Percentiles rank a stretch among this genome's conserved stretches.
Conservation (phyloP, 2,888 invertebrate species). For the Sesamia inferens region DNA sequence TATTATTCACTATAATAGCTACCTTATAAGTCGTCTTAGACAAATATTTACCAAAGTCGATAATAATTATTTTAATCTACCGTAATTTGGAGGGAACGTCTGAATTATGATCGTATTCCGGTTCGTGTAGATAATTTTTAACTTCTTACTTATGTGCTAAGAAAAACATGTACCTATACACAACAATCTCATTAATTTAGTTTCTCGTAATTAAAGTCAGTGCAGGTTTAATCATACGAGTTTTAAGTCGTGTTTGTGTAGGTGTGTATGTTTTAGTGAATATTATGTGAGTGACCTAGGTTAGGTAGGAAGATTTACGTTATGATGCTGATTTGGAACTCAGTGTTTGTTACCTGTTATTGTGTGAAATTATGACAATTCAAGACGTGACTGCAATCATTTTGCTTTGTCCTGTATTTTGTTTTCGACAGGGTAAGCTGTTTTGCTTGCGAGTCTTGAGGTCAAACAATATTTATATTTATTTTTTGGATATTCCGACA, state of each 20-base stretch:
- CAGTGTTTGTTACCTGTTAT: background rate
- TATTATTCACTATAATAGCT: background rate
- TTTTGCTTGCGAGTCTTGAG: background rate
- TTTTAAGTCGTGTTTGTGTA: background rate
- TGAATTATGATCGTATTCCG: conserved; percentile 12
- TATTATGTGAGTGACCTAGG: background rate
- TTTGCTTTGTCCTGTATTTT: conserved; percentile 28
- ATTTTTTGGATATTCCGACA: background rate
- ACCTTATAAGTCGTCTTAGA: conserved; percentile 4
- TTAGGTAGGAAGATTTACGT: background rate
- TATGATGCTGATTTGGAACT: background rate
- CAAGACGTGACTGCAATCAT: conserved; percentile 21
- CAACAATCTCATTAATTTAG: conserved; percentile 10
- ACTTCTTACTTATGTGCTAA: background rate
- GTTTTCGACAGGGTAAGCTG: conserved; percentile 30
- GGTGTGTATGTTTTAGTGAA: background rate
- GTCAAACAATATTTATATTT: background rate
- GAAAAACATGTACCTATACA: conserved; percentile 8
- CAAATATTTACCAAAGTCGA: conserved; percentile 20
- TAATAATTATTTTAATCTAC: conserved; percentile 39
- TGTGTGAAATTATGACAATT: conserved; percentile 17
- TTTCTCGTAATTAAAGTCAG: conserved; percentile 22
- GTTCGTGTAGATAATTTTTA: conserved; percentile 31
- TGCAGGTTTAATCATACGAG: background rate
- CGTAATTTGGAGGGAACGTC: conserved; percentile 37